Conservation (phyloP, 2,113 vertebrate species). For the Menura novaehollandiae region DNA sequence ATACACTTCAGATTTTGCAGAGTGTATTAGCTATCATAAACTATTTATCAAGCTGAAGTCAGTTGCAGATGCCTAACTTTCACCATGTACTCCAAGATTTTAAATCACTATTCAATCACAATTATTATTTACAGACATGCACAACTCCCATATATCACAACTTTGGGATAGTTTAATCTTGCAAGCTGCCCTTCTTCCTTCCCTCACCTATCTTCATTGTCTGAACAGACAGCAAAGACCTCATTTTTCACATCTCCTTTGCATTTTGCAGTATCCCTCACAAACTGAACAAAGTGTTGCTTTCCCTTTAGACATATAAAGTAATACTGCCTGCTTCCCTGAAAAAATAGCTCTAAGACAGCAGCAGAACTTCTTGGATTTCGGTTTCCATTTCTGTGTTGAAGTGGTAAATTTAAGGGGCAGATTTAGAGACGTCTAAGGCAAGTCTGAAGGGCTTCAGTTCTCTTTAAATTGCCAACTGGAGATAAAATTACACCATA, state of each 20-base stretch:
- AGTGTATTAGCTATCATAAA: neutral
- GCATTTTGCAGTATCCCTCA: neutral
- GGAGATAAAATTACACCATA: neutral
- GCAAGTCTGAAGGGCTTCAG: neutral
- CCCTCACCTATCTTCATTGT: neutral
- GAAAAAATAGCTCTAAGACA: neutral
- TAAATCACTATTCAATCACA: neutral
- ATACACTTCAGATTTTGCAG: neutral
- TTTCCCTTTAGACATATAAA: neutral
- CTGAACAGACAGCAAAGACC: neutral
- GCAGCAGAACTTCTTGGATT: neutral
- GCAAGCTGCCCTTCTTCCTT: neutral
- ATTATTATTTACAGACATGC: neutral
- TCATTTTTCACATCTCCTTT: neutral
- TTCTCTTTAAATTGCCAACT: neutral
- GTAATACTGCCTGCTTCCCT: neutral
- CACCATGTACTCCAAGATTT: neutral
- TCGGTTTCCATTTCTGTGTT: neutral
- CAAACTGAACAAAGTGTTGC: neutral
- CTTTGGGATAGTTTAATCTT: neutral
- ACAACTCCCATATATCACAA: neutral
- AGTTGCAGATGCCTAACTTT: neutral
- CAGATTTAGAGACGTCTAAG: accelerated
- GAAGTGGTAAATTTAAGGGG: neutral
- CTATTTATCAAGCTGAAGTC: neutral